Conservation (phyloP, 2,888 invertebrate species). For the Eucera pruinosa region DNA sequence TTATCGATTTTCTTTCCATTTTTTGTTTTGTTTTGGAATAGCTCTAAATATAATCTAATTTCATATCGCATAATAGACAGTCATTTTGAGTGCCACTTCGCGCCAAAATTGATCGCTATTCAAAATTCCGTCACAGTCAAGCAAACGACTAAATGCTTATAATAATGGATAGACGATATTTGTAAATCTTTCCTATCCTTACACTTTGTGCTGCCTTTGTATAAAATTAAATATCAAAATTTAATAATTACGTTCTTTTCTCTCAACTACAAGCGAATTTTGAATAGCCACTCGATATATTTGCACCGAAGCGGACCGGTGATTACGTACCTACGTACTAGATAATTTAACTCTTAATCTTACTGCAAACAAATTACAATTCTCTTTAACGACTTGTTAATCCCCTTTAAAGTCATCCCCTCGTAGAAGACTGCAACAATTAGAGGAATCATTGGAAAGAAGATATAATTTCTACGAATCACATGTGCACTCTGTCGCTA, state of each 20-base stretch:
- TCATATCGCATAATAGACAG: conserved; percentile 55
- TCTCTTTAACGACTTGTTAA: conserved; percentile 29
- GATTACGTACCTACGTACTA: conserved; percentile 62
- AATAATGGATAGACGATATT: conserved; percentile 12
- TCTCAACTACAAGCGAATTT: conserved; percentile 7
- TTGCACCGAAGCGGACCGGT: conserved; percentile 51
- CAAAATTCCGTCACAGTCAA: conserved; percentile 20
- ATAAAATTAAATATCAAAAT: conserved; percentile 46
- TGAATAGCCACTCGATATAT: conserved; percentile 41
- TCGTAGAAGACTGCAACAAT: conserved; percentile 35
- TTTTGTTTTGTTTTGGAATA: conserved; percentile 21
- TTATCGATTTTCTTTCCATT: conserved; percentile 11
- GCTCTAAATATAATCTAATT: conserved; percentile 48
- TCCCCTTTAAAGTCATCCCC: conserved; percentile 13
- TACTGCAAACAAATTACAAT: conserved; percentile 29
- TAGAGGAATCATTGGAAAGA: conserved; percentile 34
- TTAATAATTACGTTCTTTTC: conserved; percentile 14
- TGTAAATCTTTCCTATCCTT: neutral
- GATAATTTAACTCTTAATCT: conserved; percentile 29
- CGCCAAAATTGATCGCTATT: conserved; percentile 36
- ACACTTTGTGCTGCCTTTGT: conserved; percentile 47
- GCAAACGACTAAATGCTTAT: conserved; percentile 19
- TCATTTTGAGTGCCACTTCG: conserved; percentile 44
- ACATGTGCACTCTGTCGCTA: conserved; percentile 1
- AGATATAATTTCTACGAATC: conserved; percentile 36